A percentile compares a stretch with the other conserved stretches of the same genome.
These are phyloP conservation scores for Cyanoderma ruficeps DNA, from an alignment of 2,113 vertebrate species.

Conservation along the genomic window DNA sequence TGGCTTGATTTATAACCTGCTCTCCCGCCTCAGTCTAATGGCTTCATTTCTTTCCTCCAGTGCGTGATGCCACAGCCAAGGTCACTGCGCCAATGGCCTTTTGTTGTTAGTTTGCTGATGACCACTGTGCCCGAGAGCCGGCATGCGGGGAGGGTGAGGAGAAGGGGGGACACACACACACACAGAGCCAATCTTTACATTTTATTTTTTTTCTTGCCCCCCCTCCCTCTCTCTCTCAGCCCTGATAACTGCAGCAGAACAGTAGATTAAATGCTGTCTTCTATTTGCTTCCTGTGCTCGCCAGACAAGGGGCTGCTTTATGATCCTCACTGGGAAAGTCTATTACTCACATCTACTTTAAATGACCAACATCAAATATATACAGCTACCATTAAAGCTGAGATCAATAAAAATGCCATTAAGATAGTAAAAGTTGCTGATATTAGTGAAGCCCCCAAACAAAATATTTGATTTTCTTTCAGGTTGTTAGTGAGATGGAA, in stretches of 20 bases:
- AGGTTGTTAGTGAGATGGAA: conserved; percentile 88
- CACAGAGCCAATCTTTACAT: conserved; percentile 72
- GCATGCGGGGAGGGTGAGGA: not conserved
- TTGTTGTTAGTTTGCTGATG: conserved; percentile 97
- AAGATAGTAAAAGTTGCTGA: conserved; percentile 95
- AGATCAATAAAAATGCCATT: conserved; percentile 99
- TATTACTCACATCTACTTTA: conserved; percentile 98
- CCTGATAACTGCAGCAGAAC: conserved; percentile 82
- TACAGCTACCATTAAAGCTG: conserved; percentile 91
- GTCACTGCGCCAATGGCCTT: conserved; percentile 95
- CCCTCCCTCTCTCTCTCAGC: conserved; percentile 13
- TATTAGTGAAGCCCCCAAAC: conserved; percentile 96
- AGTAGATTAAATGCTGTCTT: conserved; percentile 88
- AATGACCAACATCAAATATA: conserved; percentile 97
- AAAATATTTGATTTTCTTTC: conserved; percentile 98
- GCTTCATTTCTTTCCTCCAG: conserved; percentile 99
- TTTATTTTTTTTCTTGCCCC: conserved; percentile 44
- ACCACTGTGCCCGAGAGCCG: conserved; percentile 80
- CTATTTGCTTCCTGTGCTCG: conserved; percentile 81
- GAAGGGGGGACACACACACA: not conserved
- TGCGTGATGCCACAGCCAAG: conserved; percentile 99
- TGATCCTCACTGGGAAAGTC: conserved; percentile 89
- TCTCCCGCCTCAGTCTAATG: conserved; percentile 98
- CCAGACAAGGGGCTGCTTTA: conserved; percentile 90
- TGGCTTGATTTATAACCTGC: conserved; percentile 98